Evolutionary conservation across 1,140 invertebrate species (phyloP), one percentile per base, ranked within the genome.

Genomic region (Schlechtendalia chinensis): DNA sequence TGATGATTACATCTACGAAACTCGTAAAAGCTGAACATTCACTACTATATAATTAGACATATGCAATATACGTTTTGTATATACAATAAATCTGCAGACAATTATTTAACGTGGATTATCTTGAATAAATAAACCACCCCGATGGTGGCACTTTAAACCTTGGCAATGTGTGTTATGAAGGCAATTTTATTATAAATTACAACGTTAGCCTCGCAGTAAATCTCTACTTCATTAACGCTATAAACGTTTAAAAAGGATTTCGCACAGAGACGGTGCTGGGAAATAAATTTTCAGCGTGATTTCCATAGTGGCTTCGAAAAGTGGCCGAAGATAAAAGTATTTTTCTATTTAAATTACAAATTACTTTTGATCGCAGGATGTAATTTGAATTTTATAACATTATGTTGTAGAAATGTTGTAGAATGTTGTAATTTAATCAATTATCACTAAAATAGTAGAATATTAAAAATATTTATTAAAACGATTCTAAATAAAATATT

Each of bases 101-200:
- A 72, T 72, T 72, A 72, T 72, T 72, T 72, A 54, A 72, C 69
- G 17, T n/a, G 50, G 69, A 72, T 72, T 72, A 72, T 54, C 50
- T 54, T 54, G 69, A 72, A 72, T 54, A 72, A 72, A 72, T 72
- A 54, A 54, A 72, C 24, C 67, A 3, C 27, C 67, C 50, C 19
- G 47, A 29, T n/a, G 47, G 47, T 72, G 69, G 69, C 69, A 72
- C 27, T 72, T 72, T 72, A 72, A 72, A 72, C 69, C 69, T 19
- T 24, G 22, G 45, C 29, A 54, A 29, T 27, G 19, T 54, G 54
- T 54, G 47, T 72, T 72, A 72, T 54, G 24, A 54, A 72, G 69
- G 24, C 50, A 54, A 24, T 54, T 72, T 53, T 72, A 72, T 72
- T 27, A 72, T 72, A 72, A 72, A 54, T 72, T 72, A 72, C 50